phyloP scores from a whole-genome alignment of 30 jellyfish, hydroid and myxozoan species.

The Calvadosia cruxmelitensis region DNA sequence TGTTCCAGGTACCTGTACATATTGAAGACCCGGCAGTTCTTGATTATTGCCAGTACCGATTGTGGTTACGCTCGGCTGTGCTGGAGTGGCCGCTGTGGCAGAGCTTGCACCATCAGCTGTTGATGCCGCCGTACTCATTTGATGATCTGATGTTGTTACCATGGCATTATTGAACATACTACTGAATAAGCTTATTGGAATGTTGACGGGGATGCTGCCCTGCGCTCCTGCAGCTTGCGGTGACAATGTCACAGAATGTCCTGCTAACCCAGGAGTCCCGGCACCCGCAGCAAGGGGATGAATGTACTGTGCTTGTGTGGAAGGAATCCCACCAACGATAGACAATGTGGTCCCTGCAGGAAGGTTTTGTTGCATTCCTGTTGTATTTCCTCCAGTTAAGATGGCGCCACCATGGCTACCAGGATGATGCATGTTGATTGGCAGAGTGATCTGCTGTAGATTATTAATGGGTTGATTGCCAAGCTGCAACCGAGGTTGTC shows the following conservation, averaged over 20 bases:
- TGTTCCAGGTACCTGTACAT: conserved; percentile 36
- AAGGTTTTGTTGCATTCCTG: neutral
- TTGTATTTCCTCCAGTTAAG: neutral
- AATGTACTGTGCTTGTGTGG: neutral
- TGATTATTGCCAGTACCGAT: neutral
- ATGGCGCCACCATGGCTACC: neutral
- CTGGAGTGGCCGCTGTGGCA: neutral
- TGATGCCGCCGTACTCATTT: neutral
- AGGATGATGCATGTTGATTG: neutral
- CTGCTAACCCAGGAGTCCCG: neutral
- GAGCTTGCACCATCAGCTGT: neutral
- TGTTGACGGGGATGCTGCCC: conserved; percentile 29
- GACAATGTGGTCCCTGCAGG: neutral
- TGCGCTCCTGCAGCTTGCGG: conserved; percentile 1
- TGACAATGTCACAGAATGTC: neutral
- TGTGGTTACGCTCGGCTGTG: neutral
- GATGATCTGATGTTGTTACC: neutral
- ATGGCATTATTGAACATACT: neutral
- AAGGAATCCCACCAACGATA: neutral
- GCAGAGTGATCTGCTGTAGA: neutral
- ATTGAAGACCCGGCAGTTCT: conserved; percentile 17
- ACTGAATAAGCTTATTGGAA: conserved; percentile 35
- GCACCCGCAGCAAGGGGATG: neutral
- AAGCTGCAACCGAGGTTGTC: conserved; percentile 6
- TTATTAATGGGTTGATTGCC: neutral